Base-by-base conservation (phyloP, 2,113 vertebrate genomes). In the Peromyscus leucopus region DNA sequence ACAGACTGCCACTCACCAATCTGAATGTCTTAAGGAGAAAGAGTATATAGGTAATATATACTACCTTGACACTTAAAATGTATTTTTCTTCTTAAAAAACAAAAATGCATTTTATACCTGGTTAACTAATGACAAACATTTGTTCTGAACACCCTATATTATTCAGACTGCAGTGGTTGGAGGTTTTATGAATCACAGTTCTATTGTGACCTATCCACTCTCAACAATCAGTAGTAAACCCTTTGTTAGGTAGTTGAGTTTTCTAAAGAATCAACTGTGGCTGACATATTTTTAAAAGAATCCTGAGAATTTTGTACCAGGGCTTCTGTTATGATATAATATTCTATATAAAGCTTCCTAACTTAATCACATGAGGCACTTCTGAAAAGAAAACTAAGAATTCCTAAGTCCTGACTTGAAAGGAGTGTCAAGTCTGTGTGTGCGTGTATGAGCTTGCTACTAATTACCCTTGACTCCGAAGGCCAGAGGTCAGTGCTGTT, bases 61-160 rank as follows among this genome's bases (percentile, higher is more conserved):
- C 36, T 71, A 2, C 17, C 61, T 48, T 61, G 22, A 31, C 57
- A 48, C 17, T 91, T 95, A 98, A 93, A 96, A 96, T 93, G 2
- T 48, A 71, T 95, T 97, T 97, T 97, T 63, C 91, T 98, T 94
- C 95, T 95, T 96, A n/a, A 79, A 95, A 98, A 97, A 97, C 93
- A 88, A 96, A 98, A 97, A 97, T 93, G 7, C 36, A 74, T 93
- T 97, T 97, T 61, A 90, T 97, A 89, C 91, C 95, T 95, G 13
- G 8, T 89, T 93, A 95, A 46, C 22, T n/a, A 90, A 63, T 98
- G 24, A 95, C 55, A 98, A 96, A 85, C 97, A 80, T 97, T 98
- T 98, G 71, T 93, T 98, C 92, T 98, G 71, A 92, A 89, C 22
- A 88, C 39, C 57, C 10, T 22, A 0, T 80, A 97, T 98, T 98